Evolutionary conservation across 2,888 invertebrate species (phyloP).

Genomic region (Hirtodrosophila confusa): DNA sequence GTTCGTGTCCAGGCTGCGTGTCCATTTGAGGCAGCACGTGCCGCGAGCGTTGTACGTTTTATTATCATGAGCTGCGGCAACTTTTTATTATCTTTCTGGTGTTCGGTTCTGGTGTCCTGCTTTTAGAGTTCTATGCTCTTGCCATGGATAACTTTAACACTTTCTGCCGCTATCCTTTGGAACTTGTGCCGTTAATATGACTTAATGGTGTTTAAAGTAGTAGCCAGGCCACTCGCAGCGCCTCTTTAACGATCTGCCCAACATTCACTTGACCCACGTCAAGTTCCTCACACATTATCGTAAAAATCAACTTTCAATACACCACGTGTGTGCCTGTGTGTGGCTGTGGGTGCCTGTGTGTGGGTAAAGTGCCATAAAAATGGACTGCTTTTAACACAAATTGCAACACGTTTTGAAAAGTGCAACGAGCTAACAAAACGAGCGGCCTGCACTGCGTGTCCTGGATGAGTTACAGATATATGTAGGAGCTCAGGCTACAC

Average conservation of each 20-base stretch:
- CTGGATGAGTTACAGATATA: constrained; percentile 46
- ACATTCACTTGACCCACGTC: constrained; percentile 65
- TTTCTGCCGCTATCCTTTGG: constrained; percentile 45
- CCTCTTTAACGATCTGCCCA: constrained; percentile 61
- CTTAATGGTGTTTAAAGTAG: constrained; percentile 76
- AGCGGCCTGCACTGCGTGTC: constrained; percentile 47
- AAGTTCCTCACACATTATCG: constrained; percentile 68
- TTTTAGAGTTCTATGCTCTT: background rate
- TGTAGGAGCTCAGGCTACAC: constrained; percentile 5
- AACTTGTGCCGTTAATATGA: constrained; percentile 72
- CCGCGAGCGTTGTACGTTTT: constrained; percentile 71
- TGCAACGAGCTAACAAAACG: constrained; percentile 60
- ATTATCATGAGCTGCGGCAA: constrained; percentile 76
- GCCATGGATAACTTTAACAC: constrained; percentile 64
- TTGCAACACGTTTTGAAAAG: constrained; percentile 70
- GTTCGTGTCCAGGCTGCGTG: constrained; percentile 72
- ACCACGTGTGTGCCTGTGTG: constrained; percentile 13
- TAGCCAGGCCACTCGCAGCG: constrained; percentile 25
- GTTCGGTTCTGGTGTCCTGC: constrained; percentile 3
- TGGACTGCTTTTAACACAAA: constrained; percentile 64
- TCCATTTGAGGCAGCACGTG: constrained; percentile 74
- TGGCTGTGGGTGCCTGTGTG: constrained; percentile 17
- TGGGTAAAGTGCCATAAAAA: constrained; percentile 44
- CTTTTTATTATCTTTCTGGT: constrained; percentile 71
- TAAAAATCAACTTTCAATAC: constrained; percentile 76